Evolutionary conservation across 2,888 invertebrate species (phyloP), one percentile per base, ranked within the genome.

Genomic region (Nasonovia ribisnigri): DNA sequence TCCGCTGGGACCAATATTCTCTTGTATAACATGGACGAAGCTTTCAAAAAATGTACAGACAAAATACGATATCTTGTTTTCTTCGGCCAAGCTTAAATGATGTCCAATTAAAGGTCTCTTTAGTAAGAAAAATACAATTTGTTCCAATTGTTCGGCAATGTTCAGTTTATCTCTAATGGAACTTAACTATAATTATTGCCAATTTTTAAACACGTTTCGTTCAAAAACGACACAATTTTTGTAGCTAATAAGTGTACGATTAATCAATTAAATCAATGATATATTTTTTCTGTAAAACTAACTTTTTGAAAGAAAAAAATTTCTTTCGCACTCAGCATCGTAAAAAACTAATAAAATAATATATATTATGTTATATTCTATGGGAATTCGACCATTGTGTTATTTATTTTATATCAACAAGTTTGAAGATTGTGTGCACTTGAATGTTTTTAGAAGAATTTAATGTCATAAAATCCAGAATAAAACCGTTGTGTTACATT

Each of bases 1-100:
- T 84, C 88, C 84, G 1, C n/a, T 24, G 88, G 51, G 88, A 88
- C 54, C 43, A 36, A 90, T 54, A 86, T 60, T 60, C 86, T 29
- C 36, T 29, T 43, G 51, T 46, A 46, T 46, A 92, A 92, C 91
- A 29, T 11, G 36, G 24, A 57, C 24, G 24, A 24, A 57, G 24
- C 46, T 36, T 24, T 60, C 57, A 5, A 91, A 91, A 86, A 86
- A 36, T n/a, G 2, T 84, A 43, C 57, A 10, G 43, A 77, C 8
- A 91, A 67, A 48, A 11, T 67, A 48, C 67, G 60, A 46, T 90
- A 67, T 77, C 42, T 48, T 48, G 36, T 86, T 86, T 86, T 60
- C 42, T 43, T 43, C 48, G 84, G 11, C 29, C 20, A 20, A 54
- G 29, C 84, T 24, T 91, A 84, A 91, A 54, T 43, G 84, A 91